A percentile compares a stretch with the other conserved stretches of the same genome.
Evolutionary conservation across 2,888 invertebrate species (phyloP).

Genomic region (Venusia cambrica): DNA sequence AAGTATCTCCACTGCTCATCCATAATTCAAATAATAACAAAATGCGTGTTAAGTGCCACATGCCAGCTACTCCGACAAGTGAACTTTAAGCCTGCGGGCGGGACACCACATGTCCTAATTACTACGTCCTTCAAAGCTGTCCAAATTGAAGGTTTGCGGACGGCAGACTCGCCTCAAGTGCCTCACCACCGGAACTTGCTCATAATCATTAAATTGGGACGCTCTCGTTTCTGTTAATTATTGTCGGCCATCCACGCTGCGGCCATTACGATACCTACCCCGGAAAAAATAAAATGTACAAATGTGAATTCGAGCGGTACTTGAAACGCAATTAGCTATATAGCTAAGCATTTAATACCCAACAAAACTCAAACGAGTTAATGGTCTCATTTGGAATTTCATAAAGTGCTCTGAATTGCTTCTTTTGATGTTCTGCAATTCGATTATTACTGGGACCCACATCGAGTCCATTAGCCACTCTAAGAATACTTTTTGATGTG

Average conservation of each 20-base stretch:
- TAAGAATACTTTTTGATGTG: conserved; percentile 5
- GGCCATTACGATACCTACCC: conserved; percentile 54
- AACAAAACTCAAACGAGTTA: conserved; percentile 39
- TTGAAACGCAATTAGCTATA: conserved; percentile 45
- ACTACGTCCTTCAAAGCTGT: conserved; percentile 37
- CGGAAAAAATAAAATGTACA: conserved; percentile 47
- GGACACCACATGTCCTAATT: conserved; percentile 32
- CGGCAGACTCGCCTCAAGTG: neutral
- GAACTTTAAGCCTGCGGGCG: conserved; percentile 24
- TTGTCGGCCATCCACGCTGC: conserved; percentile 41
- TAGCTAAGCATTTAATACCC: conserved; percentile 36
- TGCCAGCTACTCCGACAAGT: conserved; percentile 8
- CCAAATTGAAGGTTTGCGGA: conserved; percentile 40
- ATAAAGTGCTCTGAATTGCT: conserved; percentile 27
- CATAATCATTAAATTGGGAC: conserved; percentile 70
- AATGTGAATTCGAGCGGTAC: conserved; percentile 45
- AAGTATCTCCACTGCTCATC: too few species aligned
- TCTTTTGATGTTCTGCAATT: conserved; percentile 29
- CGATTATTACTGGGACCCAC: conserved; percentile 13
- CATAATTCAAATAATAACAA: too few species aligned
- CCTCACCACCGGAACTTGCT: conserved; percentile 61
- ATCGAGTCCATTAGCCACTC: neutral
- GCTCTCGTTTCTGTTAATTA: conserved; percentile 64
- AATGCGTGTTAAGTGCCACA: too few species aligned
- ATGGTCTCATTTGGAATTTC: conserved; percentile 34